phyloP scores from a whole-genome alignment of 2,888 invertebrate species.

The Drosophila anomelani region DNA sequence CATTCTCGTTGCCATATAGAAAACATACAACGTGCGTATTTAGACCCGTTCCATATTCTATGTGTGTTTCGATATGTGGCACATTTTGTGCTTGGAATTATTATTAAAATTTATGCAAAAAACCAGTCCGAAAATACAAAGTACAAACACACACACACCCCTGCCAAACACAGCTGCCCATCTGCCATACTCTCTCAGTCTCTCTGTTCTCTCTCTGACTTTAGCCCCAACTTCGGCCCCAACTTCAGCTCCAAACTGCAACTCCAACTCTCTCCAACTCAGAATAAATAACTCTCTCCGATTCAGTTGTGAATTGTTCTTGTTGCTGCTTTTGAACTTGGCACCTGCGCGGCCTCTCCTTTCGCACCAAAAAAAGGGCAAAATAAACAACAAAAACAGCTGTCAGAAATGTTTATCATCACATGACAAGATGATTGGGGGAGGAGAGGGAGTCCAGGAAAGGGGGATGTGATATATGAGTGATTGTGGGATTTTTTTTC shows the following conservation, averaged over 20 bases:
- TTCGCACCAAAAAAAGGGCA: conserved; percentile 21
- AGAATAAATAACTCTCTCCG: conserved; percentile 4
- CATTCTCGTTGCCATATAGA: conserved; percentile 1
- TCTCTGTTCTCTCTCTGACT: conserved; percentile 16
- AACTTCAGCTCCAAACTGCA: conserved; percentile 1
- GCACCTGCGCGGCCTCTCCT: conserved; percentile 55
- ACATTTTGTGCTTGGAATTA: conserved; percentile 48
- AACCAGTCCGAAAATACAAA: conserved; percentile 31
- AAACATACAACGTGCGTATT: conserved; percentile 7
- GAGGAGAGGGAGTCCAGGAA: too few species aligned
- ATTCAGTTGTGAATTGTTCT: not conserved
- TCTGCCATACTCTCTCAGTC: conserved; percentile 10
- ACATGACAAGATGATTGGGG: conserved; percentile 28
- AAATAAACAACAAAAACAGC: conserved; percentile 49
- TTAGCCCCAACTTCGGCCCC: not conserved
- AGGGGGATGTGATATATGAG: conserved; percentile 9
- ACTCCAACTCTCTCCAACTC: conserved; percentile 3
- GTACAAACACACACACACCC: conserved; percentile 21
- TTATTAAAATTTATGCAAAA: conserved; percentile 66
- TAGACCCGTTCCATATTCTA: conserved; percentile 11
- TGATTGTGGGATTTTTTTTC: conserved; percentile 15
- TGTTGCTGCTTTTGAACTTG: conserved; percentile 41
- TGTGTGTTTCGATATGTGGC: conserved; percentile 36
- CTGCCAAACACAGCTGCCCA: conserved; percentile 3
- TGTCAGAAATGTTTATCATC: conserved; percentile 59